Conservation (phyloP, 2,888 invertebrate genomes). For the Sminthurides aquaticus region DNA sequence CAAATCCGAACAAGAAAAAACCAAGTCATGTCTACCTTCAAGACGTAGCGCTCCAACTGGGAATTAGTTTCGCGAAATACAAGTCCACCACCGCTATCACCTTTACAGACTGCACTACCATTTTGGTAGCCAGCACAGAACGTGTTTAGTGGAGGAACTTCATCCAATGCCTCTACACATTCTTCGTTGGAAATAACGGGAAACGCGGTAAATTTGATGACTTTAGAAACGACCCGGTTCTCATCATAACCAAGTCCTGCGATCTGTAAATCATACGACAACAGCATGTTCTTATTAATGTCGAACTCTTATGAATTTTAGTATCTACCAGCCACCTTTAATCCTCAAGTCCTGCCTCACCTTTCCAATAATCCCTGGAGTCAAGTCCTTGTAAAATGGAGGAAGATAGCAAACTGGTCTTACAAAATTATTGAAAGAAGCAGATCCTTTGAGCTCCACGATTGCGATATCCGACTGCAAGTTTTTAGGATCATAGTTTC, state of each 20-base stretch:
- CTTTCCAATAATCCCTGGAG: constrained; percentile 15
- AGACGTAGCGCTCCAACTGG: background rate
- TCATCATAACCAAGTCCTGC: constrained; percentile 11
- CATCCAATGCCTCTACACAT: background rate
- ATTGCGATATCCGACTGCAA: constrained; percentile 25
- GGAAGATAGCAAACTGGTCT: constrained; percentile 19
- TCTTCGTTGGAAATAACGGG: background rate
- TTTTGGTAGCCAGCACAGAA: constrained; percentile 11
- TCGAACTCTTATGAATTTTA: too few species aligned
- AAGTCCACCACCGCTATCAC: constrained; percentile 11
- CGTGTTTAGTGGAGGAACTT: constrained; percentile 1
- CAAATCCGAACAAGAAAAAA: too few species aligned
- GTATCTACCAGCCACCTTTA: too few species aligned
- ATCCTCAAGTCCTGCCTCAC: too few species aligned
- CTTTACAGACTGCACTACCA: constrained; percentile 5
- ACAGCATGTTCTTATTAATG: too few species aligned
- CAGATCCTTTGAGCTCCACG: constrained; percentile 10
- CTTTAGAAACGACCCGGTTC: background rate
- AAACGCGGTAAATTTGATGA: background rate
- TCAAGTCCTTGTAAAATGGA: constrained; percentile 4
- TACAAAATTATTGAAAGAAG: constrained; percentile 13
- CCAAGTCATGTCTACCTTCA: constrained; percentile 12
- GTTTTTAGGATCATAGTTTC: constrained; percentile 10
- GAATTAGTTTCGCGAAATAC: background rate
- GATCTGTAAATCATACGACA: background rate